Base-by-base conservation (phyloP, 2,113 vertebrate genomes). In the Myiozetetes cayanensis region DNA sequence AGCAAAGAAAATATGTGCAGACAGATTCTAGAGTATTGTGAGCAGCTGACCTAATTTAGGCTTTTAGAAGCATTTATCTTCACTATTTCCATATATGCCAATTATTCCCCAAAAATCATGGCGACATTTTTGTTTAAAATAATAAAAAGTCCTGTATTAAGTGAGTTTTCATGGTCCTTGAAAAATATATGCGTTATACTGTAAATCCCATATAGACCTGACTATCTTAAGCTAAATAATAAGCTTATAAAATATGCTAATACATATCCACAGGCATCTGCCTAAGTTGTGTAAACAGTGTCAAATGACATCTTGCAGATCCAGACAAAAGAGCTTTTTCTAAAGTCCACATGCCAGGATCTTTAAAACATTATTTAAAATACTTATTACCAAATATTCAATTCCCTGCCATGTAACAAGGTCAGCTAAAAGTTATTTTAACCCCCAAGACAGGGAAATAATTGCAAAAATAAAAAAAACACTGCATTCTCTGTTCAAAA, bases 401-500 rank as follows among this genome's bases (percentile, higher is more conserved):
- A 77, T 56, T 86, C 67, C 62, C 82, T 52, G 74, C 76, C 85
- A 74, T 23, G 20, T 19, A 46, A 56, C 63, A 93, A 96, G 59
- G 63, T 84, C 75, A 80, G 72, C 49, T 89, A 65, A 83, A 93
- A 93, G 90, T 67, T 33, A 95, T 87, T 85, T 94, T 68, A 79
- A 44, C 66, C 39, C 74, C 62, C 85, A 83, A 83, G 47, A 56
- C 76, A 92, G 63, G 80, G 43, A 96, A 96, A 75, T 61, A 91
- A 91, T 41, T 83, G 25, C 17, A 35, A 94, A 85, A 94, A 84
- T 61, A 62, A 86, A 47, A 20, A 46, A 53, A 77, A 18, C 46
- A 89, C 56, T 95, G 58, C 49, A 30, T 75, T 96, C 94, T 94
- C 49, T 93, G 84, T 65, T 93, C 56, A 52, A 82, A 87, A 43